Percentiles rank a stretch among this genome's conserved stretches.
Evolutionary conservation across 2,113 vertebrate species (phyloP).

Genomic region (Corythornis vintsioides): DNA sequence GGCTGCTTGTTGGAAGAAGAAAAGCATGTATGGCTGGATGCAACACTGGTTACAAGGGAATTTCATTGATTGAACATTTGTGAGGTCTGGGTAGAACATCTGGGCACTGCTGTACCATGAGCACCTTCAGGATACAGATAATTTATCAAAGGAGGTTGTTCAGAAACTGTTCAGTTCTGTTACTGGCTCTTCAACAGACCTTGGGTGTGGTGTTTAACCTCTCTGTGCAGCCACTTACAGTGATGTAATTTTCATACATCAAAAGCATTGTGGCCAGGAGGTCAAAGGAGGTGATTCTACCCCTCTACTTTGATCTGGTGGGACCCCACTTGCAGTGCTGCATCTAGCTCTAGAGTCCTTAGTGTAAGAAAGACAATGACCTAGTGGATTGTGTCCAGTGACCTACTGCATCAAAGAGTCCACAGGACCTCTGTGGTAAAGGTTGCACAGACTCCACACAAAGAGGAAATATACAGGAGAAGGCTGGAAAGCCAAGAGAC

Average conservation of each 20-base stretch:
- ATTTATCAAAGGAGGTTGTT: background rate
- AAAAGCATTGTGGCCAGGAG: background rate
- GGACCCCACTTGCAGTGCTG: background rate
- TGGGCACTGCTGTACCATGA: background rate
- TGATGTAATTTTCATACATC: background rate
- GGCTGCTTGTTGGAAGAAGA: background rate
- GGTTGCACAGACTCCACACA: background rate
- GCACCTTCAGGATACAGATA: background rate
- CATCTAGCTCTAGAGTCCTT: background rate
- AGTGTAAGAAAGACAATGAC: background rate
- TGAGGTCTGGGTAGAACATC: background rate
- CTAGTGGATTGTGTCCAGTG: background rate
- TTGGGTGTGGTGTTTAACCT: background rate
- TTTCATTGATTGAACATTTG: background rate
- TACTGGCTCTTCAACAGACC: accelerated
- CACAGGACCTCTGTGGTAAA: background rate
- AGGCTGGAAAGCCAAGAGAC: background rate
- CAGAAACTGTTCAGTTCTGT: background rate
- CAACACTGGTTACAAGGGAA: background rate
- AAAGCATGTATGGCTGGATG: accelerated
- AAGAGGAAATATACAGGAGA: background rate
- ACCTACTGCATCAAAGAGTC: background rate
- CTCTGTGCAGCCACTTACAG: background rate
- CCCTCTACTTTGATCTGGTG: too few relatives aligned
- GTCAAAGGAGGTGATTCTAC: background rate